phyloP scores from a whole-genome alignment of 2,113 vertebrate genomes.

The Catagonus wagneri region DNA sequence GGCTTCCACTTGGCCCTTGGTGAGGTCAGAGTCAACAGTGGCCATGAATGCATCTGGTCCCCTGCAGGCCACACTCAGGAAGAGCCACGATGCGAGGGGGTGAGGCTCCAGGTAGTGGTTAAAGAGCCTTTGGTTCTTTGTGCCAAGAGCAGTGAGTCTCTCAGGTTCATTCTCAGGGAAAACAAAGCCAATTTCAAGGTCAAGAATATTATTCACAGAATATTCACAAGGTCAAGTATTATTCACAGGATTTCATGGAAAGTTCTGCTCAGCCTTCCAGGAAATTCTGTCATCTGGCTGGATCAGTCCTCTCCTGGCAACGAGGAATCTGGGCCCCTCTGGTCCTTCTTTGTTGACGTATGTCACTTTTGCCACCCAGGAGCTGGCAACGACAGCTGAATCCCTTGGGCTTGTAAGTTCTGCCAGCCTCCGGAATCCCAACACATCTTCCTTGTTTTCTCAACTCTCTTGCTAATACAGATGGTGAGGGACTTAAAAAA shows the following conservation, averaged over 20 bases:
- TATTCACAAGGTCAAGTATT: not conserved
- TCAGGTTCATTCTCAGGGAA: not conserved
- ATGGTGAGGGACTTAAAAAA: slow-evolving; percentile 62
- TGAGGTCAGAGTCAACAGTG: not conserved
- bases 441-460: not conserved
- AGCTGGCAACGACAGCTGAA: not conserved
- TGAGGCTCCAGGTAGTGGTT: not conserved
- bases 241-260: not conserved
- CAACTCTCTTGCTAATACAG: not conserved
- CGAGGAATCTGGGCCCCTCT: not conserved
- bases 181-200: not conserved
- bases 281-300: not conserved
- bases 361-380: slow-evolving; percentile 14
- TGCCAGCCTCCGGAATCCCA: not conserved
- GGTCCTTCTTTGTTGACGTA: not conserved
- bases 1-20: not conserved
- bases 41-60: not conserved
- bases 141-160: not conserved
- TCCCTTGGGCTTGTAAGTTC: fast-evolving
- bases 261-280: not conserved
- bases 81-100: not conserved
- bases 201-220: not conserved
- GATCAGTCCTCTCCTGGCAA: not conserved
- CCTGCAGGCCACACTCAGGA: not conserved
- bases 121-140: not conserved